These are phyloP conservation scores for Cyrtorhinus lividipennis DNA, from an alignment of 1,140 invertebrate species.

Conservation along the genomic window DNA sequence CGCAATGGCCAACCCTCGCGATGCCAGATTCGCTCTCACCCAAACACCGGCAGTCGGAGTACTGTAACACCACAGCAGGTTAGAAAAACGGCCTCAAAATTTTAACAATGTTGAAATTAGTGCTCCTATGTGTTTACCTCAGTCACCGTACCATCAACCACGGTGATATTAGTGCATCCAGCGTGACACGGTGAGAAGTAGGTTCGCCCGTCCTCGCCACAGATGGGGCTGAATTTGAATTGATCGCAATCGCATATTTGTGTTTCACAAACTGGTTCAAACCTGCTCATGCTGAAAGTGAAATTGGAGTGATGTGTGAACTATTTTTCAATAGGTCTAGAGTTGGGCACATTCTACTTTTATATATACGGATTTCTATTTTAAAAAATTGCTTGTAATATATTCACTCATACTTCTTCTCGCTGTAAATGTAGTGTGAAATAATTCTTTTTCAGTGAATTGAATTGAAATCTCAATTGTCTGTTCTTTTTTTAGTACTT, in stretches of 20 bases:
- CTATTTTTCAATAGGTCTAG: slow-evolving; percentile 5
- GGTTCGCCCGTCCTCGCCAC: slow-evolving; percentile 58
- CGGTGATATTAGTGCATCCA: slow-evolving; percentile 54
- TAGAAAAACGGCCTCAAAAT: not conserved
- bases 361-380: not conserved
- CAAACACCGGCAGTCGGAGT: slow-evolving; percentile 62
- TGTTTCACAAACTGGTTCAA: slow-evolving; percentile 44
- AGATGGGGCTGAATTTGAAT: slow-evolving; percentile 66
- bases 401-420: no score
- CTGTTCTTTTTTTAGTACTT: no score
- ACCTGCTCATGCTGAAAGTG: slow-evolving; percentile 30
- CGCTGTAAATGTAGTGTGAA: no score
- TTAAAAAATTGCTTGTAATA: no score
- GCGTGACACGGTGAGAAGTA: slow-evolving; percentile 82
- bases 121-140: slow-evolving; percentile 28
- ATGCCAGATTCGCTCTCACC: slow-evolving; percentile 24
- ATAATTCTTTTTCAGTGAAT: no score
- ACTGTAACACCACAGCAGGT: slow-evolving; percentile 34
- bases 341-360: not conserved
- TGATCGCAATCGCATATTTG: slow-evolving; percentile 52
- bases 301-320: slow-evolving; percentile 17
- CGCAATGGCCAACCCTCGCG: slow-evolving; percentile 59
- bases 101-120: not conserved
- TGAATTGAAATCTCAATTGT: no score
- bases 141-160: slow-evolving; percentile 43